Percentiles rank a stretch among this genome's conserved stretches.
phyloP scores from a whole-genome alignment of 2,797 vertebrate species.

The Discoglossus pictus region DNA sequence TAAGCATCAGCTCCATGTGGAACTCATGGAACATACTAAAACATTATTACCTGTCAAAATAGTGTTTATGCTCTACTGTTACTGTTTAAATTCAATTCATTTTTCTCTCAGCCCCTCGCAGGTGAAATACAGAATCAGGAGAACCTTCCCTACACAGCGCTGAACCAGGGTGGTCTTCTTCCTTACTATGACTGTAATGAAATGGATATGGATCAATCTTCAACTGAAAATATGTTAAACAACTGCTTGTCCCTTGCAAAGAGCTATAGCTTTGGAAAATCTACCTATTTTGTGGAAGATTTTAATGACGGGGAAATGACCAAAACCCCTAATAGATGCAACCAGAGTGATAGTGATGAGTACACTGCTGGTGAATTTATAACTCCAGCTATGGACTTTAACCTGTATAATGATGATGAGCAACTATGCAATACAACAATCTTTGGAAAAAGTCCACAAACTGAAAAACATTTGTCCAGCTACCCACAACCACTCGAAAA shows the following conservation, averaged over 20 bases:
- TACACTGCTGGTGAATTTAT: conserved; percentile 43
- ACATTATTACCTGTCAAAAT: not conserved
- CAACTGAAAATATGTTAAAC: conserved; percentile 36
- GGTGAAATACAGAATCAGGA: conserved; percentile 52
- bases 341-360: conserved; percentile 38
- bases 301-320: conserved; percentile 17
- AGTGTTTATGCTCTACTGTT: conserved; percentile 52
- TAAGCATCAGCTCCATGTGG: no score
- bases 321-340: conserved; percentile 56
- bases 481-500: conserved; percentile 43
- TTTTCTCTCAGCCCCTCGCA: conserved; percentile 63
- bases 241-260: conserved; percentile 58
- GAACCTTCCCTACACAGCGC: conserved; percentile 58
- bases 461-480: not conserved
- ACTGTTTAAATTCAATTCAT: conserved; percentile 24
- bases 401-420: conserved; percentile 22
- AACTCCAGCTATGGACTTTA: conserved; percentile 42
- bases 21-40: not conserved
- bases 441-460: conserved; percentile 30
- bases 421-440: conserved; percentile 52
- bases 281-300: conserved; percentile 1
- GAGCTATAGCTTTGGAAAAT: conserved; percentile 42
- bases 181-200: conserved; percentile 48
- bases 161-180: conserved; percentile 49
- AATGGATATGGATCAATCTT: conserved; percentile 51